Evolutionary conservation across 2,888 invertebrate genomes (phyloP).

Genomic region (Tetropium fuscum): DNA sequence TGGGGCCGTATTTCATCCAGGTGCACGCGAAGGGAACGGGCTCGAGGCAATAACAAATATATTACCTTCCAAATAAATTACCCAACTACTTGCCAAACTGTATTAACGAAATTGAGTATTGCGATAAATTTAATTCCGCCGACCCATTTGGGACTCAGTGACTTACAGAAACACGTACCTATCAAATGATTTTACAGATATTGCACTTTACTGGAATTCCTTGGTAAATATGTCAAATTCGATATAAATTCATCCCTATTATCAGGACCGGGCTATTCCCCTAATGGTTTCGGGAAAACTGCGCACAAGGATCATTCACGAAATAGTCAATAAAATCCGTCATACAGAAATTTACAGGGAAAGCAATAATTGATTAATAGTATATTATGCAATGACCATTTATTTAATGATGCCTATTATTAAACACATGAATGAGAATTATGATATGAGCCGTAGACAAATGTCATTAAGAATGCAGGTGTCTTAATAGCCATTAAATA

Average conservation of each 20-base stretch:
- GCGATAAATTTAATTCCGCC: conserved; percentile 52
- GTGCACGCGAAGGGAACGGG: conserved; percentile 33
- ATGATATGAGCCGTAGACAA: too few species aligned
- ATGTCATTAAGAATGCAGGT: too few species aligned
- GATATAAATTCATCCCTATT: conserved; percentile 14
- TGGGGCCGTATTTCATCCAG: conserved; percentile 30
- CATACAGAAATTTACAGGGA: not conserved
- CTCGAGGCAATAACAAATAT: conserved; percentile 43
- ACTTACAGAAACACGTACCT: conserved; percentile 39
- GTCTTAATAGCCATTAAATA: too few species aligned
- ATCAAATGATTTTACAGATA: conserved; percentile 39
- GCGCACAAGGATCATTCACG: not conserved
- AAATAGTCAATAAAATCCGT: too few species aligned
- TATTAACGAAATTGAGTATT: conserved; percentile 58
- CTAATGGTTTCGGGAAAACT: conserved; percentile 4
- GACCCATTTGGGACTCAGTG: conserved; percentile 27
- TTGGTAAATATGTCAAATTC: conserved; percentile 18
- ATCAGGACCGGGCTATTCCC: not conserved
- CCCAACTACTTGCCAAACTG: conserved; percentile 53
- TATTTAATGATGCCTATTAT: too few species aligned
- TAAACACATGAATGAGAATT: too few species aligned
- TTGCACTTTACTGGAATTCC: conserved; percentile 23
- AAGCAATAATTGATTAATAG: not conserved
- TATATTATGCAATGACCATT: too few species aligned
- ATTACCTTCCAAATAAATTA: conserved; percentile 53